Percentiles rank a stretch among this genome's conserved stretches.
These are phyloP conservation scores for Andrena praecox DNA, from an alignment of 2,888 invertebrate genomes.

Conservation along the genomic window DNA sequence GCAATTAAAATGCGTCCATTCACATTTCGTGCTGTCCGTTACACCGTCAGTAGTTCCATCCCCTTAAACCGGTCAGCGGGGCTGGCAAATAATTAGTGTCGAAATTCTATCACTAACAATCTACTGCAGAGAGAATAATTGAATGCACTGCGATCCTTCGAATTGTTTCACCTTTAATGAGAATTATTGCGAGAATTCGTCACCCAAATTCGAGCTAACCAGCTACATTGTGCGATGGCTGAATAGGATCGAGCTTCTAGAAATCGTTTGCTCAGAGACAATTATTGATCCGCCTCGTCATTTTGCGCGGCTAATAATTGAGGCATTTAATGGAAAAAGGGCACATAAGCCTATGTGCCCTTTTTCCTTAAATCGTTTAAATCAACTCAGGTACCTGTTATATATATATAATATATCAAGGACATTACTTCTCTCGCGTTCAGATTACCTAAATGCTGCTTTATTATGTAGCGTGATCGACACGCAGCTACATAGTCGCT, in stretches of 20 bases:
- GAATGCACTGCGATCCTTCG: not conserved
- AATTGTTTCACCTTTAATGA: not conserved
- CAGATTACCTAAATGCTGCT: too few species aligned
- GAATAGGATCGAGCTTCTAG: not conserved
- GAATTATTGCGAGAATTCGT: not conserved
- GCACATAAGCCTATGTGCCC: too few species aligned
- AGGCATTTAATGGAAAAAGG: too few species aligned
- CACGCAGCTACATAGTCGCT: too few species aligned
- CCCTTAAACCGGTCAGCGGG: not conserved
- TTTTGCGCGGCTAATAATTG: not conserved
- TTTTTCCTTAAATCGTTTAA: too few species aligned
- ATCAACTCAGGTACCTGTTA: too few species aligned
- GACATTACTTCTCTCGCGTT: too few species aligned
- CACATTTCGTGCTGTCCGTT: not conserved
- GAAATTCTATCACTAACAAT: slow-evolving; percentile 7
- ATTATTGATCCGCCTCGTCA: slow-evolving; percentile 6
- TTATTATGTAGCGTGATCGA: too few species aligned
- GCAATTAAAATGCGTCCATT: too few species aligned
- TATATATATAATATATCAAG: too few species aligned
- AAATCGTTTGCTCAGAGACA: not conserved
- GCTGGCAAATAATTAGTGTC: slow-evolving; percentile 18
- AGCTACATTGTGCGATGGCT: not conserved
- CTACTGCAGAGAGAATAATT: slow-evolving; percentile 1
- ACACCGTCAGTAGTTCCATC: not conserved
- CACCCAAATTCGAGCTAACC: not conserved